A percentile compares a stretch with the other conserved stretches of the same genome.
These are phyloP conservation scores for Lepidurus apus DNA, from an alignment of 1,140 invertebrate genomes.

Conservation along the genomic window DNA sequence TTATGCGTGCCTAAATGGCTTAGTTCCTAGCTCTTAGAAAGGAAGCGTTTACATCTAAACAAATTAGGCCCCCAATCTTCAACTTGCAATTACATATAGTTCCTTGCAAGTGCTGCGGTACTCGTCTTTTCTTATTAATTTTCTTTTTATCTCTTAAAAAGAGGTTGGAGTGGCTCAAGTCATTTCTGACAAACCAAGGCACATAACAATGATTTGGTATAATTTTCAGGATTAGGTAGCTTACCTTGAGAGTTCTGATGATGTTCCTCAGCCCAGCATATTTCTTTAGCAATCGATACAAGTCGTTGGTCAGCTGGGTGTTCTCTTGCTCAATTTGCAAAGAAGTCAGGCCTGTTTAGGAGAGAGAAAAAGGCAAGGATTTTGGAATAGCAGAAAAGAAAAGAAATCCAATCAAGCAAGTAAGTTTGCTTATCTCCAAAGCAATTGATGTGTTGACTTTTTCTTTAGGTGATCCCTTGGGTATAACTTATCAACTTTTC, in stretches of 20 bases:
- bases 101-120: too few relatives aligned
- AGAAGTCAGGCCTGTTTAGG: conserved; percentile 75
- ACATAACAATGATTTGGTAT: too few relatives aligned
- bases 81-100: too few relatives aligned
- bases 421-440: too few relatives aligned
- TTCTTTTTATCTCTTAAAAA: neutral
- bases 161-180: neutral
- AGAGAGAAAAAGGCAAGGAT: conserved; percentile 33
- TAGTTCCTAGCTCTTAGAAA: too few relatives aligned
- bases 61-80: too few relatives aligned
- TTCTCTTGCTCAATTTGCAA: conserved; percentile 88
- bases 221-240: neutral
- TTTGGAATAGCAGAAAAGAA: neutral
- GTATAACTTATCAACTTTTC: too few relatives aligned
- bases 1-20: too few relatives aligned
- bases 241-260: conserved; percentile 80
- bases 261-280: conserved; percentile 81
- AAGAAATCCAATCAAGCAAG: conserved; percentile 1
- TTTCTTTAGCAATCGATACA: conserved; percentile 84
- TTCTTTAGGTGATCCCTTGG: too few relatives aligned
- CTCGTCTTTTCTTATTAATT: too few relatives aligned
- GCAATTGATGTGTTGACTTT: too few relatives aligned
- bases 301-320: conserved; percentile 88
- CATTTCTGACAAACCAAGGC: neutral
- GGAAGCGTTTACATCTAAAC: too few relatives aligned